Evolutionary conservation across 2,797 vertebrate species (phyloP), one percentile per base, ranked within the genome.

Genomic region (Alcedo quadribrachys): DNA sequence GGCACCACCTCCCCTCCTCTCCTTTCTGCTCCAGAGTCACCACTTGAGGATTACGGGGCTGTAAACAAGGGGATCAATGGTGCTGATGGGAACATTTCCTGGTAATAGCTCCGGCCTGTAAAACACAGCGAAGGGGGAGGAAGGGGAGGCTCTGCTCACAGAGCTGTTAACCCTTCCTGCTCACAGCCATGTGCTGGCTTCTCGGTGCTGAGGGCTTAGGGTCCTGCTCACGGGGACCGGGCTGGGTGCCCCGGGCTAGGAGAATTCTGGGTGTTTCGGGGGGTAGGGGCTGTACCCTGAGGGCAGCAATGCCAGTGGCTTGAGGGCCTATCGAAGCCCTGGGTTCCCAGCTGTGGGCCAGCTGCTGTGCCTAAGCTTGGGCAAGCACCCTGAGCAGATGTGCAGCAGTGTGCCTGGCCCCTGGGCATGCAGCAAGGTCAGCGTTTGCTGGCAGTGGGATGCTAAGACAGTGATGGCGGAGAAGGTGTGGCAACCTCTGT

Each of bases 31-130:
- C 92, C 79, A 9, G 73, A 94, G 91, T 92, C 94, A 95, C 92
- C 77, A 83, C 28, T 28, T n/a, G 67, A 81, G 89, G 93, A 95
- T 95, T 95, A 95, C 66, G 6, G 82, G 87, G 87, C 89, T 96
- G 95, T 94, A 95, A 95, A 95, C 95, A 95, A 93, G 92, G 67
- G 95, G 91, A 95, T 95, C 95, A 94, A 96, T 96, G 92, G 89
- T 92, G 95, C 94, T 95, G 94, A 96, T 96, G 92, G 94, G 80
- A 96, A 95, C 94, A 95, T 95, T 96, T 96, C 93, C 94, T 87
- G 76, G 74, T 94, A 95, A 95, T 95, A 96, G 95, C 94, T 93
- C 42, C 2, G 14, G 89, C 85, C 91, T 89, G 92, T 95, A 95
- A 96, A 96, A 94, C 93, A 95, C 69, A 24, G 91, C 2, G 25